Evolutionary conservation across 1,140 invertebrate genomes (phyloP).

Genomic region (Drosophila trapezifrons): DNA sequence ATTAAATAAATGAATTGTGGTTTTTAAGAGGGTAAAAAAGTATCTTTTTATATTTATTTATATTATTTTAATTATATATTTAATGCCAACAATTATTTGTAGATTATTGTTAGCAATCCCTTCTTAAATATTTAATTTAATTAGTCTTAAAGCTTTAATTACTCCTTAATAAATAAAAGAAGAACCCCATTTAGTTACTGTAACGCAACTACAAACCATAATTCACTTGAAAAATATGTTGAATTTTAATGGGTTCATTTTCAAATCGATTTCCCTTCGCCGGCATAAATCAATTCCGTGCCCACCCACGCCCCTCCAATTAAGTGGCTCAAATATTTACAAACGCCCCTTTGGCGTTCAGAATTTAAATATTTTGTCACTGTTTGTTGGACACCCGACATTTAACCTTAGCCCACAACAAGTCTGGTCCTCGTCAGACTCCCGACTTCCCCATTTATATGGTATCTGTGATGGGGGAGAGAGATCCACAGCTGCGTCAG

Average conservation of each 20-base stretch:
- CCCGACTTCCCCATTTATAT: conserved; percentile 15
- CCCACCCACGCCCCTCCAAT: conserved; percentile 61
- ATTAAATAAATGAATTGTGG: neutral
- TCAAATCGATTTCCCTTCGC: conserved; percentile 50
- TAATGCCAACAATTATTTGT: neutral
- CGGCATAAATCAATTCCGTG: conserved; percentile 69
- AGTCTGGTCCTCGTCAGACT: conserved; percentile 43
- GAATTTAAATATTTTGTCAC: conserved; percentile 82
- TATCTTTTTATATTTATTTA: neutral
- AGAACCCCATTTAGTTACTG: neutral
- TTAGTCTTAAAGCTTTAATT: neutral
- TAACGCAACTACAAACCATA: neutral
- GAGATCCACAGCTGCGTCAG: conserved; percentile 61
- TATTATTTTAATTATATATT: neutral
- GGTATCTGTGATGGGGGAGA: neutral
- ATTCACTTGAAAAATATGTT: conserved; percentile 41
- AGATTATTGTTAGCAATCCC: neutral
- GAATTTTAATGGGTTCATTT: conserved; percentile 30
- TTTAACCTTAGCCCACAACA: conserved; percentile 65
- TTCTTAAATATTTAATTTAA: neutral
- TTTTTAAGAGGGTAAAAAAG: neutral
- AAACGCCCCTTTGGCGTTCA: conserved; percentile 53
- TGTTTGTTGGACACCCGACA: conserved; percentile 75
- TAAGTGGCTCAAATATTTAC: conserved; percentile 81
- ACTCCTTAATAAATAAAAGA: neutral